These are phyloP conservation scores for Lycocerus yunnanus DNA, from an alignment of 2,888 invertebrate species.

Conservation along the genomic window DNA sequence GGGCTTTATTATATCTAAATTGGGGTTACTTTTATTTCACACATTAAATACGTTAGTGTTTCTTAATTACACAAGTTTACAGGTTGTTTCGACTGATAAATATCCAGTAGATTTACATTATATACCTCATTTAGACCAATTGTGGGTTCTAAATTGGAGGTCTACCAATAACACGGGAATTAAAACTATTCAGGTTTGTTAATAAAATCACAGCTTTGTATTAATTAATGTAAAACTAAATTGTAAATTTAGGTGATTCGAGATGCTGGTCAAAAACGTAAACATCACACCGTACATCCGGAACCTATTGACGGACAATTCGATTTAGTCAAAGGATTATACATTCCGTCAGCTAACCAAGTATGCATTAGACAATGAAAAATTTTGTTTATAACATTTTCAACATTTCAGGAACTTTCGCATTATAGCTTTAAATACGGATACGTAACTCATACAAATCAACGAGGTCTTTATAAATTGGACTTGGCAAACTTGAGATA, in stretches of 20 bases:
- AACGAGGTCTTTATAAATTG: constrained; percentile 73
- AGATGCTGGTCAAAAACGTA: constrained; percentile 71
- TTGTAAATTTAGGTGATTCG: constrained; percentile 63
- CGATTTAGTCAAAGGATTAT: constrained; percentile 69
- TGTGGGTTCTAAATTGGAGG: constrained; percentile 76
- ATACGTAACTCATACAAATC: constrained; percentile 74
- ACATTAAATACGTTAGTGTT: background rate
- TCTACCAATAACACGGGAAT: constrained; percentile 62
- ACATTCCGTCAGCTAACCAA: constrained; percentile 63
- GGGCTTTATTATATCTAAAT: background rate
- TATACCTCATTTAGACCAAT: constrained; percentile 72
- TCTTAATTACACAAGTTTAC: constrained; percentile 5
- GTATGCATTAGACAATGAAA: constrained; percentile 45
- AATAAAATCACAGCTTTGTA: background rate
- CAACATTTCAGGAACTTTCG: constrained; percentile 57
- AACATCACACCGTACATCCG: constrained; percentile 73
- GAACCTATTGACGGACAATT: constrained; percentile 78
- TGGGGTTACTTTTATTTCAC: background rate
- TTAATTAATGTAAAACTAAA: background rate
- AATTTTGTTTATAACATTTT: constrained; percentile 7
- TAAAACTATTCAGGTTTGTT: constrained; percentile 64
- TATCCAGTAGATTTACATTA: constrained; percentile 73
- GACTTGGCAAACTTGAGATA: constrained; percentile 74
- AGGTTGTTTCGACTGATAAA: constrained; percentile 72
- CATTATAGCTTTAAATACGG: constrained; percentile 68